Evolutionary conservation across 2,888 invertebrate species (phyloP), one percentile per base, ranked within the genome.

Genomic region (Monoplex corrugatus): DNA sequence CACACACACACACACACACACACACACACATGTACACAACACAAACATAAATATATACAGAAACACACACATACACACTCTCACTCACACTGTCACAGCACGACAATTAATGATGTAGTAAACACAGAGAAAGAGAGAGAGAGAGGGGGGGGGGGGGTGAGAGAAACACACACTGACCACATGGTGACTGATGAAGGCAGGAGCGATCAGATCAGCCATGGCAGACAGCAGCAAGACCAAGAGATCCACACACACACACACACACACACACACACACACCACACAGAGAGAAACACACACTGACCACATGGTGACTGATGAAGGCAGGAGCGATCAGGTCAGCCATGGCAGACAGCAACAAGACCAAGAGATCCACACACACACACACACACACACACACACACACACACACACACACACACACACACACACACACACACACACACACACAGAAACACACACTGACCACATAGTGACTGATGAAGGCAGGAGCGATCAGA

Each of bases 401-500:
- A n/a, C n/a, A n/a, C n/a, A n/a, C n/a, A n/a, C n/a, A n/a, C n/a
- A n/a, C n/a, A n/a, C n/a, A n/a, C n/a, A n/a, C n/a, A n/a, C n/a
- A n/a, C n/a, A n/a, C n/a, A n/a, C n/a, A n/a, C n/a, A n/a, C n/a
- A n/a, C n/a, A n/a, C n/a, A n/a, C n/a, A n/a, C n/a, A n/a, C n/a
- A n/a, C n/a, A n/a, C n/a, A n/a, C n/a, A n/a, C n/a, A n/a, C n/a
- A n/a, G 50, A 28, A 28, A 57, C 19, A 57, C 19, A 10, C 40
- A 84, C 84, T 50, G 38, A 84, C 84, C 84, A 84, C 84, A 57
- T 38, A 57, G 23, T 50, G 57, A 16, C 84, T 57, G 5, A 84
- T 0, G 38, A 38, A 84, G 50, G 40, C 43, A 3, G 83, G 83
- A 35, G 38, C 28, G 28, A 68, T n/a, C 32, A 88, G 43, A 16